These are phyloP conservation scores for Drosophila parvula DNA, from an alignment of 1,140 invertebrate species.

Conservation along the genomic window DNA sequence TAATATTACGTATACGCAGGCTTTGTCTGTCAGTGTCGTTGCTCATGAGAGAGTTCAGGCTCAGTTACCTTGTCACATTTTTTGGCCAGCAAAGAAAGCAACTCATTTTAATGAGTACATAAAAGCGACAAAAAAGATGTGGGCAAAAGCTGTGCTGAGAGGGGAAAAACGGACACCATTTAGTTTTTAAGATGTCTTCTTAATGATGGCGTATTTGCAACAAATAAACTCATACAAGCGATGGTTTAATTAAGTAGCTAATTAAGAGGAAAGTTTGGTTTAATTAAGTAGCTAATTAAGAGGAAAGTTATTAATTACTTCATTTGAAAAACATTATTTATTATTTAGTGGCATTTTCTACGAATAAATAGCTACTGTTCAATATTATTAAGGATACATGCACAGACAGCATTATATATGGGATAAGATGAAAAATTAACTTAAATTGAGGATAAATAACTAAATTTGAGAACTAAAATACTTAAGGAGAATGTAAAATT, in stretches of 20 bases:
- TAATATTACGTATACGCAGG: slow-evolving; percentile 38
- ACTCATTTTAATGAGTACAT: slow-evolving; percentile 28
- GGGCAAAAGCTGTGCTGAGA: neutral
- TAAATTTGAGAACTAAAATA: too few relatives aligned
- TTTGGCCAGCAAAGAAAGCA: slow-evolving; percentile 7
- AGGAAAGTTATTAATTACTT: too few relatives aligned
- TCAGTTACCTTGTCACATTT: slow-evolving; percentile 16
- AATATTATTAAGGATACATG: too few relatives aligned
- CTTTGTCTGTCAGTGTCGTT: neutral
- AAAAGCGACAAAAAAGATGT: neutral
- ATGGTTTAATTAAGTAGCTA: neutral
- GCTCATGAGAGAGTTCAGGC: neutral
- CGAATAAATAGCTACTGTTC: too few relatives aligned
- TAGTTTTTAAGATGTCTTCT: neutral
- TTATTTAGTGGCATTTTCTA: too few relatives aligned
- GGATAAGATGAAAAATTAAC: too few relatives aligned
- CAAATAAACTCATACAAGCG: neutral
- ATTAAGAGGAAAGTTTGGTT: too few relatives aligned
- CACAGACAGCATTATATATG: too few relatives aligned
- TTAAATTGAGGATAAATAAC: too few relatives aligned
- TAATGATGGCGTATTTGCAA: neutral
- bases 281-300: neutral
- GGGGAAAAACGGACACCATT: neutral
- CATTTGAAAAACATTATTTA: too few relatives aligned
- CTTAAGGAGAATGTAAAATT: too few relatives aligned